phyloP scores from a whole-genome alignment of 2,113 vertebrate genomes.

The Narcine bancroftii region DNA sequence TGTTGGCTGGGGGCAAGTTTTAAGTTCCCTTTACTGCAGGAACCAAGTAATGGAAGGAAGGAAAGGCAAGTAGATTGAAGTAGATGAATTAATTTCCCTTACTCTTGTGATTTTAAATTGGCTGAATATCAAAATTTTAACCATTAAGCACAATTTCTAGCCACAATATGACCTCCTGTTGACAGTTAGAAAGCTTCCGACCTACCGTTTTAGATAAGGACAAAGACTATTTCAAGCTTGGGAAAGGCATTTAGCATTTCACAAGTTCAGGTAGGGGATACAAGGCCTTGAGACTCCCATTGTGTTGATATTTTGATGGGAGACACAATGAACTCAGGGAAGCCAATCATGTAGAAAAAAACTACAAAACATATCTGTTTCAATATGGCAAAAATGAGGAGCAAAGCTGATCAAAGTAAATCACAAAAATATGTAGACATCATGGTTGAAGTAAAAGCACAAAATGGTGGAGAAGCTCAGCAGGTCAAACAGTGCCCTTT shows the following conservation, averaged over 20 bases:
- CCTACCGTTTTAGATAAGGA: neutral
- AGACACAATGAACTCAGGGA: neutral
- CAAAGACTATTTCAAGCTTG: too few relatives aligned
- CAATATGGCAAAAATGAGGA: too few relatives aligned
- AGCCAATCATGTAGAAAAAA: neutral
- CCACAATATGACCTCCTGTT: neutral
- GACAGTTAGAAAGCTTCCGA: neutral
- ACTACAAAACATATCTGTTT: neutral
- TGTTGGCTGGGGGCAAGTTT: neutral
- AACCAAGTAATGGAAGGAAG: neutral
- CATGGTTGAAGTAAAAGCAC: too few relatives aligned
- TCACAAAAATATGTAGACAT: too few relatives aligned
- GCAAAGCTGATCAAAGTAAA: neutral
- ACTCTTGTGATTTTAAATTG: neutral
- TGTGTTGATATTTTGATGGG: too few relatives aligned
- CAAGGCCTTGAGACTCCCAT: neutral
- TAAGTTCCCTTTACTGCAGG: neutral
- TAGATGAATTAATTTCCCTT: neutral
- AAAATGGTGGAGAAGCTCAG: too few relatives aligned
- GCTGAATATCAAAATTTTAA: neutral
- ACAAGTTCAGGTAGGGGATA: neutral
- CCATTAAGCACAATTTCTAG: neutral
- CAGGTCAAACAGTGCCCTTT: too few relatives aligned
- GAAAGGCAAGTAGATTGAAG: neutral
- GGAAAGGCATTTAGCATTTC: neutral